A percentile compares a stretch with the other conserved stretches of the same genome.
Evolutionary conservation across 2,888 invertebrate genomes (phyloP).

Genomic region (Onchidella celtica): DNA sequence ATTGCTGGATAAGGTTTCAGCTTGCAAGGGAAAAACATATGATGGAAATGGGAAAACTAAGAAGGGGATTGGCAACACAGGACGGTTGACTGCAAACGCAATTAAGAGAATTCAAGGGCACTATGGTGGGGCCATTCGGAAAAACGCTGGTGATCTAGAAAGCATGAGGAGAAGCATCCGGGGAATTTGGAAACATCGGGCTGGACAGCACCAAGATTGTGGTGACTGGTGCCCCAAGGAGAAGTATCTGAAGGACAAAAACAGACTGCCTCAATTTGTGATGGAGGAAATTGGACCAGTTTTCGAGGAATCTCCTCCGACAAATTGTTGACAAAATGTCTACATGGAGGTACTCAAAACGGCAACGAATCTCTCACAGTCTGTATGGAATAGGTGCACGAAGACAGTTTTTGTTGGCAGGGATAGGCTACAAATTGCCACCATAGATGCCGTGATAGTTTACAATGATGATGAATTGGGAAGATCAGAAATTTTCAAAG

Average conservation of each 20-base stretch:
- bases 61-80: conserved; percentile 30
- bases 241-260: conserved; percentile 13
- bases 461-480: conserved; percentile 47
- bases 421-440: conserved; percentile 25
- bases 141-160: conserved; percentile 1
- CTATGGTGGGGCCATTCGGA: conserved; percentile 45
- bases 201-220: conserved; percentile 20
- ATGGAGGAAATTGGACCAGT: conserved; percentile 38
- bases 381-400: conserved; percentile 47
- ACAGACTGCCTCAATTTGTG: conserved; percentile 38
- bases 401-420: conserved; percentile 35
- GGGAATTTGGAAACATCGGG: conserved; percentile 41
- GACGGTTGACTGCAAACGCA: conserved; percentile 9
- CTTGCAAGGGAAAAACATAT: conserved; percentile 18
- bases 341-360: conserved; percentile 39
- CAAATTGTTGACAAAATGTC: conserved; percentile 35
- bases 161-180: conserved; percentile 32
- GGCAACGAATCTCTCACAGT: conserved; percentile 35
- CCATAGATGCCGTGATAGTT: conserved; percentile 33
- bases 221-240: conserved; percentile 44
- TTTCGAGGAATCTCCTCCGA: conserved; percentile 42
- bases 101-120: conserved; percentile 46
- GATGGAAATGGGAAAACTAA: neutral
- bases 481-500: neutral
- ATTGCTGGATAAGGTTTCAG: conserved; percentile 1